Evolutionary conservation across 2,113 vertebrate species (phyloP), one percentile per base, ranked within the genome.

Genomic region (Callorhinus ursinus): DNA sequence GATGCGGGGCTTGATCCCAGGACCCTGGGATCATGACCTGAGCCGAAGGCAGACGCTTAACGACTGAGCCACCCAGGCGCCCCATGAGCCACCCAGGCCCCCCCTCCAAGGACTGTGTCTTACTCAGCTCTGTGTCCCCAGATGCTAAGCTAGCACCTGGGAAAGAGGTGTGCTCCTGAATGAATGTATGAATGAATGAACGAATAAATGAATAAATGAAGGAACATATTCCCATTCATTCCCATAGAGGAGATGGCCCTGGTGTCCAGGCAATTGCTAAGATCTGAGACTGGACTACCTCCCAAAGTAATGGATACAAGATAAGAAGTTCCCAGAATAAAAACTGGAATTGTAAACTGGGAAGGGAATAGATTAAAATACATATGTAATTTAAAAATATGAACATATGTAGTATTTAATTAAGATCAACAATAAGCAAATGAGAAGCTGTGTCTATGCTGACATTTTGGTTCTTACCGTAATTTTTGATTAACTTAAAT

Each of bases 401-500:
- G 31, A 94, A 42, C 71, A 81, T 87, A 86, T 16, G 4, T 21
- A 39, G 28, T 51, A 36, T 61, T 90, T 93, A 92, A 86, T 95
- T 94, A 94, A 90, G 72, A 61, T 87, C 61, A 86, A 82, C 55
- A 91, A 55, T 72, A 86, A 94, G 46, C 79, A 77, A 86, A 89
- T 63, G 49, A 93, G 72, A 96, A 88, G 36, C 36, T 95, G 14
- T 65, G 12, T 85, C 57, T 90, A 28, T 63, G 26, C 57, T 86
- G 89, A 81, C 33, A 79, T 72, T 88, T 89, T 26, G 61, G 61
- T 87, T 95, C 53, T 88, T 53, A 53, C 4, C 19, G 53, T 42
- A 89, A 51, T 42, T 97, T 97, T 93, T 74, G 9, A 89, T 90
- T 77, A 87, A 55, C 24, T 96, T 94, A 19, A 63, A 82, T 83